Evolutionary conservation across 2,113 vertebrate species (phyloP).

Genomic region (Meleagris gallopavo): DNA sequence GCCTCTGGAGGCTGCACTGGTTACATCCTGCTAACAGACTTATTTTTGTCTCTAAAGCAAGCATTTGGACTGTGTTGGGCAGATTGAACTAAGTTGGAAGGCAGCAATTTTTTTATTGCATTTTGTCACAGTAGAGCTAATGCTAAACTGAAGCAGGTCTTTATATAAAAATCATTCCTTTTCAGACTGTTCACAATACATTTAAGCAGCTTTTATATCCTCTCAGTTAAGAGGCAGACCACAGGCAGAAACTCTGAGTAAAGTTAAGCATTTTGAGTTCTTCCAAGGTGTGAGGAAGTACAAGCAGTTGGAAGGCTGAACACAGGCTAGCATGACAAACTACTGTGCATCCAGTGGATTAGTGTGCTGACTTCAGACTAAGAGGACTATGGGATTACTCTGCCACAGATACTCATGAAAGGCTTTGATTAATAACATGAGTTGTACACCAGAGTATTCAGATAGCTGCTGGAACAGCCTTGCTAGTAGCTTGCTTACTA

Average conservation of each 20-base stretch:
- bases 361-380: not conserved
- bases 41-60: constrained; percentile 43
- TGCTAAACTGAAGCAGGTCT: not conserved
- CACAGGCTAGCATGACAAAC: not conserved
- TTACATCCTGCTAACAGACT: constrained; percentile 30
- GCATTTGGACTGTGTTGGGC: not conserved
- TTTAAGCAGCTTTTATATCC: not conserved
- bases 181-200: not conserved
- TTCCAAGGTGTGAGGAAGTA: not conserved
- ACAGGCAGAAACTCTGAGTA: not conserved
- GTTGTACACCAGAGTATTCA: not conserved
- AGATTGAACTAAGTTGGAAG: constrained; percentile 41
- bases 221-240: not conserved
- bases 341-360: not conserved
- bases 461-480: not conserved
- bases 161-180: not conserved
- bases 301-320: not conserved
- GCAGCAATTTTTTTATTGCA: constrained; percentile 10
- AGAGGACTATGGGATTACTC: not conserved
- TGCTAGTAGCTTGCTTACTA: not conserved
- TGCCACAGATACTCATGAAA: not conserved
- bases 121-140: constrained; percentile 15
- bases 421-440: not conserved
- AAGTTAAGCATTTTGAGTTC: not conserved
- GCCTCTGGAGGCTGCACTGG: not conserved